Base-by-base conservation (phyloP, 2,888 invertebrate species). In the Polymixis lichenea region DNA sequence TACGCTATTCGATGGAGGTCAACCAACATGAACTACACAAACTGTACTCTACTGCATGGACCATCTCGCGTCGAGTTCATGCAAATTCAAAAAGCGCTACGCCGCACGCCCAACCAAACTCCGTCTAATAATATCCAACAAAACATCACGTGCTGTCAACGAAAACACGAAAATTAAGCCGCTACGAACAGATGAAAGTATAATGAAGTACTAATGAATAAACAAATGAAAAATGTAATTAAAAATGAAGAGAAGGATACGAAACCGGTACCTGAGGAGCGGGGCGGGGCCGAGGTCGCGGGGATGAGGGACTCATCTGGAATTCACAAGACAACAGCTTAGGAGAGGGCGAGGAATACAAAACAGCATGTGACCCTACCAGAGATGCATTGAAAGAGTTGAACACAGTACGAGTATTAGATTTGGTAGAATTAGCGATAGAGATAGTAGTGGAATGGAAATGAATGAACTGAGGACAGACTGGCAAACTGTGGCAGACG, bases 281-380 rank as follows among this genome's bases (percentile, higher is more conserved):
- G 96, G 94, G 95, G 95, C 96, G 96, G 94, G 92, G 95, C 95
- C 95, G 93, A 93, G 92, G 96, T 95, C 94, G 94, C 96, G 93
- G 95, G 96, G 91, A 93, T 95, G 94, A 90, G 95, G 95, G 96
- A 96, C 94, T 96, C 96, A 96, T 97, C 97, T 97, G 97, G 94
- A 97, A 97, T 95, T 93, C 94, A 96, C 92, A 96, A 96, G 93
- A 97, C 94, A 96, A 94, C 92, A 95, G 93, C 94, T 96, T 95
- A 96, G 95, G 95, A 92, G 87, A 89, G 91, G 93, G 87, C 87
- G 85, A 91, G 93, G 93, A 93, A 91, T 91, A 92, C 87, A 89
- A 91, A 91, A 90, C 82, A 91, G 83, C 78, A 80, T 84, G 80
- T 83, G 81, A 78, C 83, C 83, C 78, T 86, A 75, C 53, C 81